Base-by-base conservation (phyloP, 92 coral and sea anemone genomes). In the Palythoa grandis region DNA sequence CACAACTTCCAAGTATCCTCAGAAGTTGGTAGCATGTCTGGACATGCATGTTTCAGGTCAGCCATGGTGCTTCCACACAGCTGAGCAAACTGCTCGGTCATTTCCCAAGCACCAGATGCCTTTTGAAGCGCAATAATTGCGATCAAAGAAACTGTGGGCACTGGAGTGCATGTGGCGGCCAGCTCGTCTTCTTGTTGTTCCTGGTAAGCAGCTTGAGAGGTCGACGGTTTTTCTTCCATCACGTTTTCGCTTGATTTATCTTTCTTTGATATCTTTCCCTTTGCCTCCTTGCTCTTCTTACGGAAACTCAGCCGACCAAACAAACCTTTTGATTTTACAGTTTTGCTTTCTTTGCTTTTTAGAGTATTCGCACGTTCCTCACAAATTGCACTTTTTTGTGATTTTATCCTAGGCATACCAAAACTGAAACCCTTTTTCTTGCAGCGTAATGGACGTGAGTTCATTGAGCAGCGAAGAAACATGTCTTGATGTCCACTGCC, bases 71-170 rank as follows among this genome's bases (percentile, higher is more conserved):
- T 77, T 17, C 86, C 91, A 56, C 93, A 87, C 57, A 94, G 82
- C 14, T 40, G 73, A 29, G 95, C 92, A 56, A 95, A 84, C 52
- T 88, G 84, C 20, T 82, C 82, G 12, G 93, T 90, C 53, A 89
- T 85, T 13, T 90, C 88, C 98, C 98, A 95, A 2, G 95, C 92
- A 25, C 98, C 98, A 43, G 93, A 89, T 22, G 98, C 98, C 66
- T 89, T 80, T 85, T 94, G 98, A 61, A 96, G 87, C 7, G 93
- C 71, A 69, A 94, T 88, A 37, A 91, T 66, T 4, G 39, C 78
- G 29, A 83, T 13, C n/a, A 86, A 76, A 0, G 76, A 5, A 1
- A 14, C 80, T 53, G 23, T 38, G 20, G 20, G 14, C 10, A 22
- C 5, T 61, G 72, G 5, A 11, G 52, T 11, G 52, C 69, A 2